Percentiles rank a stretch among this genome's conserved stretches.
phyloP scores from a whole-genome alignment of 2,888 invertebrate genomes.

The Phaonia tiefii region DNA sequence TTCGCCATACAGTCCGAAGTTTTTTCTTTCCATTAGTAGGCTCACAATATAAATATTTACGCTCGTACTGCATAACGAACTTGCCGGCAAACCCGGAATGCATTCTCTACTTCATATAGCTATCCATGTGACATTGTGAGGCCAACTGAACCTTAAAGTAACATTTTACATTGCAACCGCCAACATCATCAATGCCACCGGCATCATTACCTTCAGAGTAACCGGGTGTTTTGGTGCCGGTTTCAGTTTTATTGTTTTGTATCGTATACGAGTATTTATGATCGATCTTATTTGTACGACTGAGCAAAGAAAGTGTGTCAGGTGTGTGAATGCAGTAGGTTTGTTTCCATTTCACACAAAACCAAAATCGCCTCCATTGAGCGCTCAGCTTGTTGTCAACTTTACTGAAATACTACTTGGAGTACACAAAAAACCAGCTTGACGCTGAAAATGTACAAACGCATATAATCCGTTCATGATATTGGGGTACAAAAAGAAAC shows the following conservation, averaged over 20 bases:
- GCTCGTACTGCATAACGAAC: background rate
- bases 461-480: slow-evolving; percentile 41
- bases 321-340: slow-evolving; percentile 48
- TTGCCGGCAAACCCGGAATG: too few relatives aligned
- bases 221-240: slow-evolving; percentile 17
- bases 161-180: too few relatives aligned
- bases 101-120: background rate
- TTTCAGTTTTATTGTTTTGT: slow-evolving; percentile 28
- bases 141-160: too few relatives aligned
- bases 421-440: slow-evolving; percentile 4
- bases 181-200: background rate
- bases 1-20: too few relatives aligned
- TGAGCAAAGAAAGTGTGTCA: slow-evolving; percentile 65
- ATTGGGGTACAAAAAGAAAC: slow-evolving; percentile 29
- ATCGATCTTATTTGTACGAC: slow-evolving; percentile 62
- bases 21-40: too few relatives aligned
- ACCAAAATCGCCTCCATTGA: slow-evolving; percentile 12
- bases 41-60: background rate
- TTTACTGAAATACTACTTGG: background rate
- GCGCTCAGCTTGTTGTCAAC: slow-evolving; percentile 46
- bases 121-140: background rate
- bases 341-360: slow-evolving; percentile 16
- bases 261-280: slow-evolving; percentile 25
- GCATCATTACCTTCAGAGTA: slow-evolving; percentile 6
- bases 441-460: slow-evolving; percentile 27